phyloP scores from a whole-genome alignment of 2,888 invertebrate species.

The Cynaeus angustus region DNA sequence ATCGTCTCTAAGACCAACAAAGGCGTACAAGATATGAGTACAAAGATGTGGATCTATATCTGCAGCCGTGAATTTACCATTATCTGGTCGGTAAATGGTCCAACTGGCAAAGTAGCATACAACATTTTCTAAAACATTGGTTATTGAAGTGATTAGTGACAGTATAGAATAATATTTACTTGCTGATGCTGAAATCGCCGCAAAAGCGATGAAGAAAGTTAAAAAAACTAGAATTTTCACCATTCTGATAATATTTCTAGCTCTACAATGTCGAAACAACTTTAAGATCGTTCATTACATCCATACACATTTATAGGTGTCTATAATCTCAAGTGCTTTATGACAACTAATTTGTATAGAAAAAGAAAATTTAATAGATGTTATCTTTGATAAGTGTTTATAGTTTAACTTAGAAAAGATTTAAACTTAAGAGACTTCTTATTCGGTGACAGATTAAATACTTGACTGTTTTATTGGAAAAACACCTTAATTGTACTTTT shows the following conservation, averaged over 20 bases:
- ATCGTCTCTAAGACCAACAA: constrained; percentile 77
- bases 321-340: too few species aligned
- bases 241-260: neutral
- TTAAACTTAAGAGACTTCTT: too few species aligned
- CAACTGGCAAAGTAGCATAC: constrained; percentile 48
- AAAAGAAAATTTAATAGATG: too few species aligned
- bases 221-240: constrained; percentile 9
- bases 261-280: neutral
- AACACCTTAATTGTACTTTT: too few species aligned
- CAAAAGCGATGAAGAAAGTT: neutral
- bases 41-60: constrained; percentile 81
- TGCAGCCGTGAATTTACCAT: constrained; percentile 79
- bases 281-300: too few species aligned
- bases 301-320: too few species aligned
- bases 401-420: too few species aligned
- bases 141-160: neutral
- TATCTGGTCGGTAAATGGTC: constrained; percentile 69
- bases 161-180: neutral
- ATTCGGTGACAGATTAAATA: too few species aligned
- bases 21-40: constrained; percentile 84
- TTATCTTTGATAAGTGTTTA: too few species aligned
- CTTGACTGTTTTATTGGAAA: too few species aligned
- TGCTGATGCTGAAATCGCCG: constrained; percentile 22
- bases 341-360: too few species aligned
- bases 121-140: constrained; percentile 29